phyloP scores from a whole-genome alignment of 2,797 vertebrate species.

The Darevskia nairensis region DNA sequence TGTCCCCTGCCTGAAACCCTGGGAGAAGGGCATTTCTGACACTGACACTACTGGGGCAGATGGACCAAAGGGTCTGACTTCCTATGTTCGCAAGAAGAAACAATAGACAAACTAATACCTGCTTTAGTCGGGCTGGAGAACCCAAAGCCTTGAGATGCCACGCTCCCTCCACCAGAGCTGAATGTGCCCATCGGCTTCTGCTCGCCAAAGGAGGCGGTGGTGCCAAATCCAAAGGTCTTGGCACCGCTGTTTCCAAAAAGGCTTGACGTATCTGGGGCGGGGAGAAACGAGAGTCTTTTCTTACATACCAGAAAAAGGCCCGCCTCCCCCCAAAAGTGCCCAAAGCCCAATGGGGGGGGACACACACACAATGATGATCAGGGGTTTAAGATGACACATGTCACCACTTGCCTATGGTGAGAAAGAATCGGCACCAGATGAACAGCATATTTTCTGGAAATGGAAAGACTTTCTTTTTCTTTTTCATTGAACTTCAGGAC shows the following conservation, averaged over 20 bases:
- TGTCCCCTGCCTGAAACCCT: too few species aligned
- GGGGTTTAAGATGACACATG: background rate
- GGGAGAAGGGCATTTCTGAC: too few species aligned
- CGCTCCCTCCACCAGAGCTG: slow-evolving; percentile 89
- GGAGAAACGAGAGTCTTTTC: background rate
- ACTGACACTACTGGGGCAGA: too few species aligned
- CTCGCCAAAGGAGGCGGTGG: slow-evolving; percentile 85
- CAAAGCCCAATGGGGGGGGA: background rate
- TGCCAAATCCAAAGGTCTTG: slow-evolving; percentile 88
- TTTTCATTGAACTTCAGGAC: background rate
- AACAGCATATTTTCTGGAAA: background rate
- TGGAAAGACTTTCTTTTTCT: too few species aligned
- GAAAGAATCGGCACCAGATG: too few species aligned
- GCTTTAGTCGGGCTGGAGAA: slow-evolving; percentile 88
- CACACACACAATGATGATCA: too few species aligned
- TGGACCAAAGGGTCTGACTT: too few species aligned
- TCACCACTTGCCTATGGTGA: background rate
- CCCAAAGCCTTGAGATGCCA: slow-evolving; percentile 94
- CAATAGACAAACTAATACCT: slow-evolving; percentile 77
- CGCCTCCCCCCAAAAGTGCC: background rate
- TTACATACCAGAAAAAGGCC: background rate
- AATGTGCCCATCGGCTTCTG: slow-evolving; percentile 92
- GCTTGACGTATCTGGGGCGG: slow-evolving; percentile 79
- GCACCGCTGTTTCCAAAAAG: slow-evolving; percentile 92
- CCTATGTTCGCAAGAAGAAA: background rate